Evolutionary conservation across 2,113 vertebrate genomes (phyloP).

Genomic region (Ochotona princeps): DNA sequence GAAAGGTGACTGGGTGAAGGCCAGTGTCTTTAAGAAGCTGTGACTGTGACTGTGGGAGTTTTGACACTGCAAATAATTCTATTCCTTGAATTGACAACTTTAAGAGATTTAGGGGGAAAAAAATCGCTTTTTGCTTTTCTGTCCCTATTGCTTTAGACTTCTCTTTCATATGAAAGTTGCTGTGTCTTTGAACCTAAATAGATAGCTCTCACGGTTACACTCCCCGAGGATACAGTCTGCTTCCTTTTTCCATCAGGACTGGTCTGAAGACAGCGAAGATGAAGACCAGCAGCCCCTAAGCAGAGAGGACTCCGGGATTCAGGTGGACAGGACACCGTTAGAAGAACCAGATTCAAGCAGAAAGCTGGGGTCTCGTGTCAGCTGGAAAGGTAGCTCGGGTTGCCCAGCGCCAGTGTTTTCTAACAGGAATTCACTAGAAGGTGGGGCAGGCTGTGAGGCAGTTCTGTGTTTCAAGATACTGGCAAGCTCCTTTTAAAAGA

Average conservation of each 20-base stretch:
- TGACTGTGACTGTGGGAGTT: neutral
- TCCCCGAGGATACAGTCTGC: neutral
- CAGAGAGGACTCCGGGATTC: conserved; percentile 98
- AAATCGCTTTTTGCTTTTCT: conserved; percentile 38
- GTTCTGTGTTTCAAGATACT: neutral
- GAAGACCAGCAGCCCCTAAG: conserved; percentile 94
- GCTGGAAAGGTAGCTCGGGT: conserved; percentile 85
- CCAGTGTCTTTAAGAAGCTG: neutral
- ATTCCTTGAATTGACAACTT: neutral
- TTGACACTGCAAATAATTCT: neutral
- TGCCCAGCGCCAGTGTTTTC: neutral
- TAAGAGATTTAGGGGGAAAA: neutral
- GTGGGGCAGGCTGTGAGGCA: neutral
- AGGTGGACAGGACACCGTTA: conserved; percentile 94
- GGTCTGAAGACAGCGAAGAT: conserved; percentile 96
- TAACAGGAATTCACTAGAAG: neutral
- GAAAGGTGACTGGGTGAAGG: neutral
- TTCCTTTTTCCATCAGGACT: conserved; percentile 87
- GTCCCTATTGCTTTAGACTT: neutral
- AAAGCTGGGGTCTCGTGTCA: conserved; percentile 84
- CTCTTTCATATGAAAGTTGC: conserved; percentile 32
- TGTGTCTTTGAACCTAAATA: conserved; percentile 28
- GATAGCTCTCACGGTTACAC: neutral
- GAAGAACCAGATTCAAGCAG: conserved; percentile 92
- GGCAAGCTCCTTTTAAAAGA: neutral